A percentile compares a stretch with the other conserved stretches of the same genome.
Evolutionary conservation across 2,113 vertebrate genomes (phyloP).

Genomic region (Paedocypris sp.): DNA sequence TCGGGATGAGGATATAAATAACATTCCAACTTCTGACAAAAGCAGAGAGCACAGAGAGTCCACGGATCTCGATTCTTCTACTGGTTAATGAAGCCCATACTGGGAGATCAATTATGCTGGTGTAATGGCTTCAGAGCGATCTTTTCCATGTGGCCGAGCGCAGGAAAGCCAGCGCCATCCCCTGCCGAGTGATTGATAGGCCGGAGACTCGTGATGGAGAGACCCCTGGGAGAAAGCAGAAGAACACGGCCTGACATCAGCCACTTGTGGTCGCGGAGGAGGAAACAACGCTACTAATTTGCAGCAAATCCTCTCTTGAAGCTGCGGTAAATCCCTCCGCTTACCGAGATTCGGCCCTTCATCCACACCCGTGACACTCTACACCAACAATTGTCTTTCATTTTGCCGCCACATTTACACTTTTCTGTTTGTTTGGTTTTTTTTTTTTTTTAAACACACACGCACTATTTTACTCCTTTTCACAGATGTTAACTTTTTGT

Average conservation of each 20-base stretch:
- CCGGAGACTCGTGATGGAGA: slow-evolving; percentile 41
- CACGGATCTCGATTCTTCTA: slow-evolving; percentile 1
- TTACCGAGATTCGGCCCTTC: slow-evolving; percentile 13
- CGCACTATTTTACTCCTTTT: no score
- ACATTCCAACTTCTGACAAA: background rate
- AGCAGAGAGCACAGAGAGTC: background rate
- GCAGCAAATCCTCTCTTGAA: background rate
- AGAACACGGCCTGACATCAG: slow-evolving; percentile 42
- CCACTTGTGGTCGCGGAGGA: slow-evolving; percentile 37
- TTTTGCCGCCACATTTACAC: background rate
- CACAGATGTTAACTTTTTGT: no score
- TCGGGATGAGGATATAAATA: background rate
- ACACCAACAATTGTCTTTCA: background rate
- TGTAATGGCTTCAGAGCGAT: slow-evolving; percentile 15
- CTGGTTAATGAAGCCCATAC: background rate
- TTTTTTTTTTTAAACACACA: no score
- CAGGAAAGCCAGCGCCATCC: slow-evolving; percentile 13
- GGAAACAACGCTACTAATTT: background rate
- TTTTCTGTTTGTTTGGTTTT: background rate
- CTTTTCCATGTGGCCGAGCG: slow-evolving; percentile 24
- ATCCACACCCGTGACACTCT: slow-evolving; percentile 30
- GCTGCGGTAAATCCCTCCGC: background rate
- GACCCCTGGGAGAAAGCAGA: slow-evolving; percentile 45
- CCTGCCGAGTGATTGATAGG: slow-evolving; percentile 39
- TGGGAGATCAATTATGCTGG: slow-evolving; percentile 17